A percentile compares a stretch with the other conserved stretches of the same genome.
Evolutionary conservation across 2,113 vertebrate species (phyloP).

Genomic region (Tenebrosternarchus preto): DNA sequence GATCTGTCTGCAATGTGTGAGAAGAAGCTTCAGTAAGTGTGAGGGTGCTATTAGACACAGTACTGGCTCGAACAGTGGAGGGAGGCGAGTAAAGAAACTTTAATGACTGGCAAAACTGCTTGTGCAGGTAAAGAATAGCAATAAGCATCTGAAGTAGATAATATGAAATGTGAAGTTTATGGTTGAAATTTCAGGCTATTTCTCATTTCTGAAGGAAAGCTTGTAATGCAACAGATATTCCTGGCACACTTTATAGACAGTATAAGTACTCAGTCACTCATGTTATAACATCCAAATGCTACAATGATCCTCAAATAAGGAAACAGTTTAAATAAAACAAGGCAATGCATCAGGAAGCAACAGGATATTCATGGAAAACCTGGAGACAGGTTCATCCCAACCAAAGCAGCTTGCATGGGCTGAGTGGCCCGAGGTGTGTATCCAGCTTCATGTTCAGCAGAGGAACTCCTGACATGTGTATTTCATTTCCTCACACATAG

Average conservation of each 20-base stretch:
- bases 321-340: not conserved
- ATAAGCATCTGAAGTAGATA: not conserved
- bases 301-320: not conserved
- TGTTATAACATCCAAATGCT: slow-evolving; percentile 3
- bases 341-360: not conserved
- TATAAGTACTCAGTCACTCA: not conserved
- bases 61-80: not conserved
- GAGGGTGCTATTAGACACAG: not conserved
- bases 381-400: not conserved
- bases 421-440: not conserved
- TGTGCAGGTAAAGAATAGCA: not conserved
- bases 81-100: not conserved
- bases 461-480: slow-evolving; percentile 9
- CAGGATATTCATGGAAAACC: slow-evolving; percentile 9
- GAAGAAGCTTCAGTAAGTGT: not conserved
- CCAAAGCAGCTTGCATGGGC: slow-evolving; percentile 3
- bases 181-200: not conserved
- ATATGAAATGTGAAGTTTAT: too few species aligned
- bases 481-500: not conserved
- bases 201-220: not conserved
- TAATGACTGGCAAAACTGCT: not conserved
- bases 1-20: not conserved
- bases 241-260: not conserved
- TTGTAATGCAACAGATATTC: not conserved
- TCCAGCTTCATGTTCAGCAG: not conserved